phyloP scores from a whole-genome alignment of 1,140 invertebrate genomes.

The Sinella curviseta region DNA sequence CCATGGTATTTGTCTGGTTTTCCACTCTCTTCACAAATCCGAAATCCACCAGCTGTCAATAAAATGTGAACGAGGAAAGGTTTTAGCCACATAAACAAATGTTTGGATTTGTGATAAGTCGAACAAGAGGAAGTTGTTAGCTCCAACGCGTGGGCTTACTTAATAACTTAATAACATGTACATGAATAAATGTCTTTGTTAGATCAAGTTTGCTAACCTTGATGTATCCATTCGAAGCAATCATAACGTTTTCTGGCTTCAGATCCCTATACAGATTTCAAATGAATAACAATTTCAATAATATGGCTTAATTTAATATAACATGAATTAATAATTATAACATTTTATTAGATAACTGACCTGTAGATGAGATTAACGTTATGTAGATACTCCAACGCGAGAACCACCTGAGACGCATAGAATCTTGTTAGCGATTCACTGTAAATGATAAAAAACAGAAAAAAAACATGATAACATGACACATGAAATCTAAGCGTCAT shows the following conservation, averaged over 20 bases:
- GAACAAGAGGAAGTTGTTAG: too few species aligned
- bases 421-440: constrained; percentile 79
- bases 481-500: too few species aligned
- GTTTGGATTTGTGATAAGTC: too few species aligned
- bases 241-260: constrained; percentile 94
- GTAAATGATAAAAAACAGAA: constrained; percentile 26
- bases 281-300: too few species aligned
- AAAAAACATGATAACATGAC: too few species aligned
- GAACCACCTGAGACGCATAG: constrained; percentile 88
- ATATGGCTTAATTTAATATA: too few species aligned
- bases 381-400: constrained; percentile 92
- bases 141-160: too few species aligned
- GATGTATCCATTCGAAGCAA: constrained; percentile 83
- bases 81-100: too few species aligned
- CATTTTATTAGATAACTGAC: too few species aligned
- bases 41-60: constrained; percentile 28
- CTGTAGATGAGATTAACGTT: constrained; percentile 81
- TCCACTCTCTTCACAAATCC: constrained; percentile 25
- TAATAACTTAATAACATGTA: too few species aligned
- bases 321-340: too few species aligned
- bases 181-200: background rate
- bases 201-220: constrained; percentile 53
- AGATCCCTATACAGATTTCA: too few species aligned
- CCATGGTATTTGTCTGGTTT: constrained; percentile 8
- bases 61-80: background rate